Conservation (phyloP, 1,140 invertebrate species). For the Maniola jurtina region DNA sequence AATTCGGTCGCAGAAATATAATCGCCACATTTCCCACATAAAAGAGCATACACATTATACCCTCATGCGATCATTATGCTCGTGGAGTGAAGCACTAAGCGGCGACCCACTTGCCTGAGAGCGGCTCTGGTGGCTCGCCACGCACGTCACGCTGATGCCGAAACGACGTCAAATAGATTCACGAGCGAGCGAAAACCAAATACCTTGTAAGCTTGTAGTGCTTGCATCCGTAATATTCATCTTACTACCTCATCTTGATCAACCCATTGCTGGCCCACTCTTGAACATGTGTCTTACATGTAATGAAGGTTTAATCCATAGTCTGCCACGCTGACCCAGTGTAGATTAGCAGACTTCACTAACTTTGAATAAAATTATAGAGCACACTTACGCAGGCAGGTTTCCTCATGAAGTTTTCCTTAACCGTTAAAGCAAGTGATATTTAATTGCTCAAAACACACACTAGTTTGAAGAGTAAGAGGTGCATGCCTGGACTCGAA, state of each 20-base stretch:
- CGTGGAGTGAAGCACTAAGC: slow-evolving; percentile 22
- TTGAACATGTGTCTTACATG: too few relatives aligned
- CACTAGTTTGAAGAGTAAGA: too few relatives aligned
- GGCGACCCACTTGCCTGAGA: slow-evolving; percentile 25
- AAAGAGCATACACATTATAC: slow-evolving; percentile 15
- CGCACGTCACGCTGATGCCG: slow-evolving; percentile 11
- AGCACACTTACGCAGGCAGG: too few relatives aligned
- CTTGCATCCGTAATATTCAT: neutral
- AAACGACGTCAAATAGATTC: slow-evolving; percentile 23
- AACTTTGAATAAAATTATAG: too few relatives aligned
- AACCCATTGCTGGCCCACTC: neutral
- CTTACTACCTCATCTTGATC: neutral
- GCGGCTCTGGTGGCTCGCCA: slow-evolving; percentile 19
- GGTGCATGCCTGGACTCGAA: too few relatives aligned
- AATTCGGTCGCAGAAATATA: too few relatives aligned
- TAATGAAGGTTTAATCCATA: too few relatives aligned
- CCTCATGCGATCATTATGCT: slow-evolving; percentile 8
- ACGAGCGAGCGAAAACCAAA: slow-evolving; percentile 9
- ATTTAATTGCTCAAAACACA: too few relatives aligned
- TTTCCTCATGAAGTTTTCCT: too few relatives aligned
- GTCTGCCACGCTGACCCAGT: too few relatives aligned
- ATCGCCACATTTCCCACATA: neutral
- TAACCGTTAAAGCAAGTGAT: too few relatives aligned
- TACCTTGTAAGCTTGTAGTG: neutral
- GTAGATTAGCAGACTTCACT: too few relatives aligned